phyloP scores from a whole-genome alignment of 2,113 vertebrate genomes.

The Triplophysa siluroides region DNA sequence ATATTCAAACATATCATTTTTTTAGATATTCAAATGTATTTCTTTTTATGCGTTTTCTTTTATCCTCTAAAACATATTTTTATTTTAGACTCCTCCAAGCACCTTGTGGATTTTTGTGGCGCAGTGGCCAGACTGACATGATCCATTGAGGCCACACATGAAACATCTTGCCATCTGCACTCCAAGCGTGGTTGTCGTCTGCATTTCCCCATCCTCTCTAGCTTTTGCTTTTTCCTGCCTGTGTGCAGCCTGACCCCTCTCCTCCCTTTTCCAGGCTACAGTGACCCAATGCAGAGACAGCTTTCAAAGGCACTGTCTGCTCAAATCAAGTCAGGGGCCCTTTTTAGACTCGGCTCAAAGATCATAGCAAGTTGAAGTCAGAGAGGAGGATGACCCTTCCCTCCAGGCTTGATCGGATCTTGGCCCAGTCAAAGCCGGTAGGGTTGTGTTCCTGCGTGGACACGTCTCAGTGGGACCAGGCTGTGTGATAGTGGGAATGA shows the following conservation, averaged over 20 bases:
- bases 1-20: background rate
- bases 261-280: slow-evolving; percentile 71
- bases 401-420: slow-evolving; percentile 77
- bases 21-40: background rate
- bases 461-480: slow-evolving; percentile 71
- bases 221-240: slow-evolving; percentile 62
- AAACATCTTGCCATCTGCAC: slow-evolving; percentile 77
- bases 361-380: slow-evolving; percentile 77
- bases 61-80: background rate
- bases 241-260: slow-evolving; percentile 72
- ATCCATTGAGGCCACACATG: slow-evolving; percentile 75
- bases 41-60: background rate
- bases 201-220: slow-evolving; percentile 37
- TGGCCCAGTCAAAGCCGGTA: slow-evolving; percentile 76
- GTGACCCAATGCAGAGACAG: slow-evolving; percentile 76
- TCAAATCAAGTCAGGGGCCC: slow-evolving; percentile 75
- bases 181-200: slow-evolving; percentile 74
- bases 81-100: background rate
- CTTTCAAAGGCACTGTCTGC: slow-evolving; percentile 78
- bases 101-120: slow-evolving; percentile 56
- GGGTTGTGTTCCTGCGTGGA: slow-evolving; percentile 73
- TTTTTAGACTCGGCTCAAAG: slow-evolving; percentile 76
- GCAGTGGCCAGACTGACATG: slow-evolving; percentile 73
- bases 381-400: slow-evolving; percentile 76
- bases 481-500: slow-evolving; percentile 75